Evolutionary conservation across 1,140 invertebrate genomes (phyloP).

Genomic region (Hypsibius dujardini): DNA sequence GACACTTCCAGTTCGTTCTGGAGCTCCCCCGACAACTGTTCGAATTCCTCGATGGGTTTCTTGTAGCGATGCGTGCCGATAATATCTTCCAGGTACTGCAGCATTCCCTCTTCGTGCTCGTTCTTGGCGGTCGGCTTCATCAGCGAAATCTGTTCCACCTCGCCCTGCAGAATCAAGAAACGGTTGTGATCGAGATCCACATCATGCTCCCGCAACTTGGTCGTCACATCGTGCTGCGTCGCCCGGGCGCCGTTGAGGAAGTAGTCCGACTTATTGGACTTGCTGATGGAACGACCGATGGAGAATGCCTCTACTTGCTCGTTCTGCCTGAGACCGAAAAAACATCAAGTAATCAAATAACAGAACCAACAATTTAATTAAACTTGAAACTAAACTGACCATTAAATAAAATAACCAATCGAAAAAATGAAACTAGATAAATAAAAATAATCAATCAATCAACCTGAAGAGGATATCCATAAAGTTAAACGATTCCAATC

Average conservation of each 20-base stretch:
- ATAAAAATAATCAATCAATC: too few relatives aligned
- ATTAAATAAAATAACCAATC: too few relatives aligned
- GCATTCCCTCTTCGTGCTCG: slow-evolving; percentile 76
- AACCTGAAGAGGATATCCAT: too few relatives aligned
- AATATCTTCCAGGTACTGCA: slow-evolving; percentile 97
- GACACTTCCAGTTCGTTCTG: slow-evolving; percentile 60
- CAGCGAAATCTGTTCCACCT: slow-evolving; percentile 96
- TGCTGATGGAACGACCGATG: slow-evolving; percentile 67
- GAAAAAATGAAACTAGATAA: too few relatives aligned
- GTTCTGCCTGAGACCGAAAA: too few relatives aligned
- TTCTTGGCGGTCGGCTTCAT: slow-evolving; percentile 84
- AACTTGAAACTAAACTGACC: too few relatives aligned
- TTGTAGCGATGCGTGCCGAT: slow-evolving; percentile 74
- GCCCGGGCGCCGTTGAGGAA: slow-evolving; percentile 55
- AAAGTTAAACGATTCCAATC: too few relatives aligned
- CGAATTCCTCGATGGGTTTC: slow-evolving; percentile 62
- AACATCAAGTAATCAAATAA: too few relatives aligned
- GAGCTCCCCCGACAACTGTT: slow-evolving; percentile 53
- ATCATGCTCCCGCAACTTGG: slow-evolving; percentile 54
- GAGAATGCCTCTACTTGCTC: slow-evolving; percentile 57
- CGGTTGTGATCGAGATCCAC: slow-evolving; percentile 93
- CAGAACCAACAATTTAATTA: too few relatives aligned
- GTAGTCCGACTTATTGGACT: slow-evolving; percentile 74
- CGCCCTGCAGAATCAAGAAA: slow-evolving; percentile 95
- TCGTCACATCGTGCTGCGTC: slow-evolving; percentile 71